These are phyloP conservation scores for Apodemus agrarius DNA, from an alignment of 2,797 vertebrate genomes.

Conservation along the genomic window DNA sequence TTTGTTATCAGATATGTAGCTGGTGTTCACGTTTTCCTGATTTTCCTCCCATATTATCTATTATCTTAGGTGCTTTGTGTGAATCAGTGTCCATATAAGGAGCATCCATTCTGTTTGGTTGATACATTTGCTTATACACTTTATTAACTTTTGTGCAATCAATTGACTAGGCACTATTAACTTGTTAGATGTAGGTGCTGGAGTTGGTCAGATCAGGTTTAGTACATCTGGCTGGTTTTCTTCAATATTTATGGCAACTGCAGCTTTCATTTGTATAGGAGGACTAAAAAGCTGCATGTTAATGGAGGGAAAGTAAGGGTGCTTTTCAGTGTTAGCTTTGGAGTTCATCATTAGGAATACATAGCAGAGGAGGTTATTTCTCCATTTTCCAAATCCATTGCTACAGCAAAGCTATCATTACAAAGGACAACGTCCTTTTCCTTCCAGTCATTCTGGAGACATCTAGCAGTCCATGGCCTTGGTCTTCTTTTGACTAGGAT, in stretches of 20 bases:
- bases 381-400: background rate
- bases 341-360: background rate
- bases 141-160: background rate
- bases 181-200: background rate
- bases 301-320: background rate
- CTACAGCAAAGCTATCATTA: background rate
- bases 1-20: slow-evolving; percentile 10
- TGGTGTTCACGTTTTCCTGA: slow-evolving; percentile 1
- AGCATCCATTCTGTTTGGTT: background rate
- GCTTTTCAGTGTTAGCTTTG: slow-evolving; percentile 14
- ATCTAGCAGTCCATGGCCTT: background rate
- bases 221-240: slow-evolving; percentile 25
- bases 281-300: background rate
- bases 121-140: background rate
- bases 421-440: background rate
- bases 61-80: slow-evolving; percentile 24
- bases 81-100: background rate
- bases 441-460: background rate
- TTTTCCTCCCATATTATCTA: slow-evolving; percentile 33
- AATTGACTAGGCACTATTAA: background rate
- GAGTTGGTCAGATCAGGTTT: background rate
- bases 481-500: background rate
- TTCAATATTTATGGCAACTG: background rate
- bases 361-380: background rate
- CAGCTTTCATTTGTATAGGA: slow-evolving; percentile 34